Percentiles rank a stretch among this genome's conserved stretches.
phyloP scores from a whole-genome alignment of 2,113 vertebrate genomes.

The Argyrosomus japonicus region DNA sequence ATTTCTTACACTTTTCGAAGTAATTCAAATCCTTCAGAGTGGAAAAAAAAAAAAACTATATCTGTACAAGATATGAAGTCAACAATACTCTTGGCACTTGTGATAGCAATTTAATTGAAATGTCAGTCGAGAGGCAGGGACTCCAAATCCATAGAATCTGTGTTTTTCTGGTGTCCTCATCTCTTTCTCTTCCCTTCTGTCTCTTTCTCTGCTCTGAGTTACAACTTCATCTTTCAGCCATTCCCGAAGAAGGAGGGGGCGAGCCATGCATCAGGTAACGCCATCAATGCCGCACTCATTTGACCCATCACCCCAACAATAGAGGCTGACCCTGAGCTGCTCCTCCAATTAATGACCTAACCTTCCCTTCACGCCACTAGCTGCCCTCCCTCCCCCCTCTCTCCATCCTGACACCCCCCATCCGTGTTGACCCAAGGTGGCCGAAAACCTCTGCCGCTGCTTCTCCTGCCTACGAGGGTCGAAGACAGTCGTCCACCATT shows the following conservation, averaged over 20 bases:
- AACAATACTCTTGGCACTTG: constrained; percentile 65
- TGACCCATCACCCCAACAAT: constrained; percentile 76
- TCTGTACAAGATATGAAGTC: constrained; percentile 66
- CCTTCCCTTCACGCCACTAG: constrained; percentile 60
- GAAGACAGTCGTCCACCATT: constrained; percentile 67
- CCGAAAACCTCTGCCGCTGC: constrained; percentile 20
- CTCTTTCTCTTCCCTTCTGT: constrained; percentile 10
- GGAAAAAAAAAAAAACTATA: constrained; percentile 44
- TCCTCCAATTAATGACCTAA: constrained; percentile 76
- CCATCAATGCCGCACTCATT: constrained; percentile 72
- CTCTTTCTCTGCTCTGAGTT: constrained; percentile 47
- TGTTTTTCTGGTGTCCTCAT: constrained; percentile 46
- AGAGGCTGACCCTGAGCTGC: constrained; percentile 75
- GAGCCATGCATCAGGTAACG: constrained; percentile 70
- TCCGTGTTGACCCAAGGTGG: constrained; percentile 34
- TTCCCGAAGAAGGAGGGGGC: constrained; percentile 45
- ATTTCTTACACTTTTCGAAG: constrained; percentile 51
- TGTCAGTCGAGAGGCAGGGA: constrained; percentile 67
- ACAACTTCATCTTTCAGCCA: constrained; percentile 69
- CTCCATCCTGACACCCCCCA: constrained; percentile 17
- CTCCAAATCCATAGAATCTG: constrained; percentile 46
- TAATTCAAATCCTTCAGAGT: constrained; percentile 60
- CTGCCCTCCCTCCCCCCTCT: constrained; percentile 14
- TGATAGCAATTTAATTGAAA: constrained; percentile 80
- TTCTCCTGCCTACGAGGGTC: constrained; percentile 51